Percentiles rank a stretch among this genome's conserved stretches.
Evolutionary conservation across 2,797 vertebrate genomes (phyloP).

Genomic region (Mormyrus hasselquistii): DNA sequence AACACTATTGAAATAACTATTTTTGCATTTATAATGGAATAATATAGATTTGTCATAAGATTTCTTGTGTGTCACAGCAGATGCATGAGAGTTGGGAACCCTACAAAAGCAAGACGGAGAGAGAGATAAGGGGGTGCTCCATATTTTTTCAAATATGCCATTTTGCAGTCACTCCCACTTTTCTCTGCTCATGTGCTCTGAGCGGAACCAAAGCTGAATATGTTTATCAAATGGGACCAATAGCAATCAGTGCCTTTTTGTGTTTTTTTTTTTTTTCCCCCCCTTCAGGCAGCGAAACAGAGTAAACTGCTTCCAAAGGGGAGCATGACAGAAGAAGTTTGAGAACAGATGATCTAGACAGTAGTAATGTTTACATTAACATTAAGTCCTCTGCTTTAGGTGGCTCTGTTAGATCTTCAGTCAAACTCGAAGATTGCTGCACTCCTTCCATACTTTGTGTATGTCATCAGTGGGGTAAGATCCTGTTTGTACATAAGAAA

Average conservation of each 20-base stretch:
- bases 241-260: background rate
- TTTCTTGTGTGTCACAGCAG: background rate
- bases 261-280: background rate
- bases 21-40: background rate
- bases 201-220: background rate
- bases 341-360: background rate
- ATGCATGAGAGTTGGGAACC: background rate
- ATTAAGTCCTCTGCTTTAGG: constrained; percentile 47
- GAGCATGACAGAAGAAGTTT: background rate
- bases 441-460: constrained; percentile 89
- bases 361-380: background rate
- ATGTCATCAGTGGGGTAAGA: constrained; percentile 88
- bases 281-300: background rate
- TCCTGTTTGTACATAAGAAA: background rate
- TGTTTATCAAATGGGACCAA: background rate
- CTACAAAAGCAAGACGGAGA: background rate
- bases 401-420: constrained; percentile 84
- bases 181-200: background rate
- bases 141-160: background rate
- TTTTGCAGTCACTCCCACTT: background rate
- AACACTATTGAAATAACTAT: background rate
- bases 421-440: constrained; percentile 90
- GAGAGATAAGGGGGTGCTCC: background rate
- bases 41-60: background rate
- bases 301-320: background rate